Conservation (phyloP, 1,140 invertebrate species). For the Rhagoletis zephyria region DNA sequence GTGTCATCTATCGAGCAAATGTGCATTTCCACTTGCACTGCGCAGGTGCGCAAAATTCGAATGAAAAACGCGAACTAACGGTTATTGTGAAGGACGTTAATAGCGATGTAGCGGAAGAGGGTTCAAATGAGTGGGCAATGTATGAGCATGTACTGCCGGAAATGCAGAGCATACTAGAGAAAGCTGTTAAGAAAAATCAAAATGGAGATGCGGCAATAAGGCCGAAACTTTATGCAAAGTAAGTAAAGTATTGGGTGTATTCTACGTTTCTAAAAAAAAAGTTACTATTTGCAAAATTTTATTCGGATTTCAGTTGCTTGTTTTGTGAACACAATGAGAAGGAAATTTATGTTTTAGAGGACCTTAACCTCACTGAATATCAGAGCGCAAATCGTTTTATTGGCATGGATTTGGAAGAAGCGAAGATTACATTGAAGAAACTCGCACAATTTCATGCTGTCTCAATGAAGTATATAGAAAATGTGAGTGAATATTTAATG, state of each 20-base stretch:
- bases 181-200: not conserved
- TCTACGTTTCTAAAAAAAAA: too few relatives aligned
- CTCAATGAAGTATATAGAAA: conserved; percentile 62
- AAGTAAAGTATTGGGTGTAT: conserved; percentile 36
- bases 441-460: conserved; percentile 66
- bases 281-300: too few relatives aligned
- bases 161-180: conserved; percentile 58
- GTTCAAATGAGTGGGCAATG: conserved; percentile 63
- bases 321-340: conserved; percentile 52
- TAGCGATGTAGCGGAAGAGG: conserved; percentile 59
- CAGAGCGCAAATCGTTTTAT: conserved; percentile 56
- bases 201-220: not conserved
- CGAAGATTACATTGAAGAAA: conserved; percentile 61
- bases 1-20: conserved; percentile 59
- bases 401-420: conserved; percentile 59
- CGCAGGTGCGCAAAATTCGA: conserved; percentile 32
- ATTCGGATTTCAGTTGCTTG: conserved; percentile 52
- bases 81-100: conserved; percentile 64
- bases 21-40: conserved; percentile 47
- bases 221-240: conserved; percentile 62
- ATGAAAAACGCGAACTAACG: conserved; percentile 52
- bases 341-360: conserved; percentile 64
- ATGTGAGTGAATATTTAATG: conserved; percentile 37
- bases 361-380: conserved; percentile 61
- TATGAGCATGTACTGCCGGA: conserved; percentile 62